Evolutionary conservation across 2,888 invertebrate genomes (phyloP).

Genomic region (Rosalia funebris): DNA sequence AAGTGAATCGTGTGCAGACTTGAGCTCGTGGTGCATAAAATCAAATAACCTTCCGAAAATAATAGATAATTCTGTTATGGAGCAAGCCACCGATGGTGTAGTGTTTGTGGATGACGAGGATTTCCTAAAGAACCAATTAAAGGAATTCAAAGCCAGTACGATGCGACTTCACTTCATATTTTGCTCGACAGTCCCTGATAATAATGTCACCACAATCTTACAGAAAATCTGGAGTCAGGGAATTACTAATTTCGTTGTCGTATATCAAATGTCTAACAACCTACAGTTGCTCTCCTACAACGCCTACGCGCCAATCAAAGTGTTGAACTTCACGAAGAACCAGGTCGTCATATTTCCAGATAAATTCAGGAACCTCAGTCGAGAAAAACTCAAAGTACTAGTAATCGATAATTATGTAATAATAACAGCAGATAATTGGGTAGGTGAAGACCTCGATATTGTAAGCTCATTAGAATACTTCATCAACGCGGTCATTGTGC

Average conservation of each 20-base stretch:
- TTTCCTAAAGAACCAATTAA: background rate
- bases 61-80: background rate
- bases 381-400: background rate
- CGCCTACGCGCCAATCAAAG: background rate
- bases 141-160: background rate
- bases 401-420: background rate
- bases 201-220: background rate
- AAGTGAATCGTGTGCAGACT: background rate
- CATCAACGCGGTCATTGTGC: background rate
- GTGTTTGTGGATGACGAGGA: background rate
- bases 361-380: background rate
- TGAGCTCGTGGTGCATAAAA: background rate
- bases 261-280: background rate
- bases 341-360: background rate
- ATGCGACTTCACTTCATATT: background rate
- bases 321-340: background rate
- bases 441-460: background rate
- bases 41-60: background rate
- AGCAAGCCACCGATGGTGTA: background rate
- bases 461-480: background rate
- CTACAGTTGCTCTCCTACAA: conserved; percentile 2
- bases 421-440: background rate
- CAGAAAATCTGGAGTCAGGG: background rate
- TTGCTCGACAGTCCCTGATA: background rate
- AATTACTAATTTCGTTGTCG: background rate